phyloP scores from a whole-genome alignment of 2,113 vertebrate species.

The Corythoichthys intestinalis region DNA sequence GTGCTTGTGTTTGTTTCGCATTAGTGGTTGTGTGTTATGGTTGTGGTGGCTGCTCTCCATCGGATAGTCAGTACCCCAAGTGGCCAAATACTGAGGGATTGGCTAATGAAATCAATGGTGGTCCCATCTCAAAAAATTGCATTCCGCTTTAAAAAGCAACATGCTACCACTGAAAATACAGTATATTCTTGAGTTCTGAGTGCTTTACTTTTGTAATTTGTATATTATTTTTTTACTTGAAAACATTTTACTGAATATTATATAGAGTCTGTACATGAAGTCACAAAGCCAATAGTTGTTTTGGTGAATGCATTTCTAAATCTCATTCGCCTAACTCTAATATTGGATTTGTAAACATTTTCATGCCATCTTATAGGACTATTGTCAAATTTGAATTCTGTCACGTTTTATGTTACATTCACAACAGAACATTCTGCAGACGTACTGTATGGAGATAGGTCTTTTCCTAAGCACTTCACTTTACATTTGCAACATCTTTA shows the following conservation, averaged over 20 bases:
- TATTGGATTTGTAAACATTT: not conserved
- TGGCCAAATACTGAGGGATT: constrained; percentile 51
- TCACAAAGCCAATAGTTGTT: too few relatives aligned
- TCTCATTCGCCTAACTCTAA: too few relatives aligned
- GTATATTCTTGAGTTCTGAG: not conserved
- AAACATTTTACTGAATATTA: not conserved
- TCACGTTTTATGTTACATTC: too few relatives aligned
- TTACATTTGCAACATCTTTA: too few relatives aligned
- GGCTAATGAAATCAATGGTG: constrained; percentile 31
- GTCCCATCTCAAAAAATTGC: not conserved
- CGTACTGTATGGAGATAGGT: too few relatives aligned
- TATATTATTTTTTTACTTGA: not conserved
- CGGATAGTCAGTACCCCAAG: constrained; percentile 35
- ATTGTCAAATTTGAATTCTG: too few relatives aligned
- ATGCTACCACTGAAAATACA: not conserved
- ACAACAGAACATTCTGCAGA: too few relatives aligned
- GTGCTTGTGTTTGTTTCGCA: constrained; percentile 12
- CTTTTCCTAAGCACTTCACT: too few relatives aligned
- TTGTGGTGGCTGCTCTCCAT: constrained; percentile 16
- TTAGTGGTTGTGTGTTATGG: constrained; percentile 42
- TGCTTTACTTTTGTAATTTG: not conserved
- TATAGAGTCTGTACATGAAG: not conserved
- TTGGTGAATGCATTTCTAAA: too few relatives aligned
- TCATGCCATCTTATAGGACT: not conserved
- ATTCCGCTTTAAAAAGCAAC: not conserved